phyloP scores from a whole-genome alignment of 2,113 vertebrate genomes.

The Mirza zaza region DNA sequence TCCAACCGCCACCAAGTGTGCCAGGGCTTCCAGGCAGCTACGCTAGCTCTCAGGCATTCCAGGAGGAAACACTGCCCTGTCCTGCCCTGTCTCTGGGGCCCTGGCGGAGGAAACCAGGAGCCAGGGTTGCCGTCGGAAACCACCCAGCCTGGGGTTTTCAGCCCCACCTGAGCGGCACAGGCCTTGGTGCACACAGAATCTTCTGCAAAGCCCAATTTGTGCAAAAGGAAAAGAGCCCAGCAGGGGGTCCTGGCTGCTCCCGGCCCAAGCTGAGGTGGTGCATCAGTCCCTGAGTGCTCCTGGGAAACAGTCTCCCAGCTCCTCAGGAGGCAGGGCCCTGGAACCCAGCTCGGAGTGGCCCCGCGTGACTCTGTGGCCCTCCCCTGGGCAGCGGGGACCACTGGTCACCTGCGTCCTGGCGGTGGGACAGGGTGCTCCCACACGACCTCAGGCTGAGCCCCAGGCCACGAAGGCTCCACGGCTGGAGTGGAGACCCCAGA shows the following conservation, averaged over 20 bases:
- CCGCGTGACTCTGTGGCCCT: rapidly evolving
- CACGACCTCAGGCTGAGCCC: rapidly evolving
- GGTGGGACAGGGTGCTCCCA: rapidly evolving
- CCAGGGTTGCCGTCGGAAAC: not conserved
- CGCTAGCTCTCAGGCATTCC: rapidly evolving
- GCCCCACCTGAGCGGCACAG: not conserved
- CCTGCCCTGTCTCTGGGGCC: not conserved
- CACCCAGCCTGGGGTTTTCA: rapidly evolving
- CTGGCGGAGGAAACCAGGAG: not conserved
- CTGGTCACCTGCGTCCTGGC: not conserved
- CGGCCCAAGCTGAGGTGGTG: not conserved
- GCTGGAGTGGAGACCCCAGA: too few relatives aligned
- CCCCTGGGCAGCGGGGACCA: too few relatives aligned
- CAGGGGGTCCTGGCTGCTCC: not conserved
- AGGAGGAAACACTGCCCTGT: rapidly evolving
- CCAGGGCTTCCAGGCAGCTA: rapidly evolving
- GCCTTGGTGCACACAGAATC: not conserved
- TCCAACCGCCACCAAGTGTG: rapidly evolving
- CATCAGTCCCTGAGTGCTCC: rapidly evolving
- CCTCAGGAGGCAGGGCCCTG: rapidly evolving
- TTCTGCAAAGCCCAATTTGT: not conserved
- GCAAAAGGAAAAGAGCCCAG: not conserved
- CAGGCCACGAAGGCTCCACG: rapidly evolving
- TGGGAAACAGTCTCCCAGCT: not conserved
- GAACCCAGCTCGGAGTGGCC: rapidly evolving